Percentiles rank a stretch among this genome's conserved stretches.
These are phyloP conservation scores for Fulmarus glacialis DNA, from an alignment of 2,113 vertebrate genomes.

Conservation along the genomic window DNA sequence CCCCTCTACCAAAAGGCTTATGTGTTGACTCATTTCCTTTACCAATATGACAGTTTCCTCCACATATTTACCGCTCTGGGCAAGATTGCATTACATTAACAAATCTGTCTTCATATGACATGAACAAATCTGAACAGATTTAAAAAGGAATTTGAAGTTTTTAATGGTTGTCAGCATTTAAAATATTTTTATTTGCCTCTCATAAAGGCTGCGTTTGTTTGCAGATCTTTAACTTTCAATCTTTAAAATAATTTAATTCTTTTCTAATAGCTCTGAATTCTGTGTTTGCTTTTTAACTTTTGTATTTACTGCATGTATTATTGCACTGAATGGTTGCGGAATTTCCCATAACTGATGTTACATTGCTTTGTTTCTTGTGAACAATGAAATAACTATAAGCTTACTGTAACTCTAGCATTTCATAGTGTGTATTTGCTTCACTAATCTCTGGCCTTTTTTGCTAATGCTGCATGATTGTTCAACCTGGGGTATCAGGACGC, in stretches of 20 bases:
- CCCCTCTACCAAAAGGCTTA: slow-evolving; percentile 78
- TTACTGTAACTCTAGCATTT: slow-evolving; percentile 71
- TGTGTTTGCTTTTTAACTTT: slow-evolving; percentile 63
- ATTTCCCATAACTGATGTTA: slow-evolving; percentile 65
- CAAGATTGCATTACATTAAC: slow-evolving; percentile 66
- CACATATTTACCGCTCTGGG: slow-evolving; percentile 86
- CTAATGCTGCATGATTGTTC: slow-evolving; percentile 94
- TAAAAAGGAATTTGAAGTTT: slow-evolving; percentile 29
- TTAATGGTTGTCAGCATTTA: neutral
- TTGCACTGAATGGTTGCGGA: slow-evolving; percentile 39
- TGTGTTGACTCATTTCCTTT: slow-evolving; percentile 93
- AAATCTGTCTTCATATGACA: slow-evolving; percentile 43
- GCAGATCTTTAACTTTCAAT: slow-evolving; percentile 19
- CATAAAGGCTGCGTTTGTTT: slow-evolving; percentile 11
- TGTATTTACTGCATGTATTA: slow-evolving; percentile 63
- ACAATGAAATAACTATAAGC: slow-evolving; percentile 50
- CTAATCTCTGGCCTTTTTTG: slow-evolving; percentile 87
- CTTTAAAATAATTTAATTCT: slow-evolving; percentile 38
- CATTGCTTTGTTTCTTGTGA: slow-evolving; percentile 58
- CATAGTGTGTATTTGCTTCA: slow-evolving; percentile 78
- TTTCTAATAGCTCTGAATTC: slow-evolving; percentile 48
- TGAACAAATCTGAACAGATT: slow-evolving; percentile 36
- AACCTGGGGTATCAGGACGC: slow-evolving; percentile 94
- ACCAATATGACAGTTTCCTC: slow-evolving; percentile 89
- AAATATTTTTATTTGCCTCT: slow-evolving; percentile 35